phyloP scores from a whole-genome alignment of 2,888 invertebrate species.

The Drosophila yooni region DNA sequence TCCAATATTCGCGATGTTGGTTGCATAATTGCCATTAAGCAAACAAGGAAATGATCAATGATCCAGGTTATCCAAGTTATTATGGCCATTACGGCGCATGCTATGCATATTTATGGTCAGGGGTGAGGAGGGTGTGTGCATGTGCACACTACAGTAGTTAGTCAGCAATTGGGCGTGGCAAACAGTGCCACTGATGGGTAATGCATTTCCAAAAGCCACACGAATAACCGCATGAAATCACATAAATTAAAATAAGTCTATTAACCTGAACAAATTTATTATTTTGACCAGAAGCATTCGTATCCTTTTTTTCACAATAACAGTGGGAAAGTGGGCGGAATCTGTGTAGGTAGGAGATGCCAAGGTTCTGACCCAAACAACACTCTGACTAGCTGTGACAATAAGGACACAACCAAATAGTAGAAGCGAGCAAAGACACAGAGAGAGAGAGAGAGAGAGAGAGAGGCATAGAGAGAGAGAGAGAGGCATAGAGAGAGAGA shows the following conservation, averaged over 20 bases:
- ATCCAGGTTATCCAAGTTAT: conserved; percentile 48
- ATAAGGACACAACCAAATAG: conserved; percentile 25
- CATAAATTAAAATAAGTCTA: conserved; percentile 83
- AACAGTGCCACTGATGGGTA: conserved; percentile 49
- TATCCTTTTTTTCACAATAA: conserved; percentile 5
- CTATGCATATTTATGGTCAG: conserved; percentile 53
- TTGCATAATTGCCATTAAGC: conserved; percentile 29
- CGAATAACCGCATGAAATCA: conserved; percentile 77
- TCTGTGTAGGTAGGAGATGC: not conserved
- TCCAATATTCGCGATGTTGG: conserved; percentile 27
- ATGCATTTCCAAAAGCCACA: conserved; percentile 78
- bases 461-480: not conserved
- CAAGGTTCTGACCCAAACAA: conserved; percentile 19
- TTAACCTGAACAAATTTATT: conserved; percentile 84
- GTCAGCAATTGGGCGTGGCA: conserved; percentile 49
- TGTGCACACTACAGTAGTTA: conserved; percentile 3
- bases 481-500: not conserved
- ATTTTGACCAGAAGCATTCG: conserved; percentile 72
- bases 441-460: not conserved
- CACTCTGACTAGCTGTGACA: conserved; percentile 47
- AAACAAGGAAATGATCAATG: conserved; percentile 55
- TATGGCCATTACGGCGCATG: conserved; percentile 56
- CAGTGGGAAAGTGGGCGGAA: not conserved
- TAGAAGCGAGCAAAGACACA: not conserved
- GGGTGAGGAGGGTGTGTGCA: not conserved